Evolutionary conservation across 2,888 invertebrate genomes (phyloP).

Genomic region (Lasioglossum calceatum): DNA sequence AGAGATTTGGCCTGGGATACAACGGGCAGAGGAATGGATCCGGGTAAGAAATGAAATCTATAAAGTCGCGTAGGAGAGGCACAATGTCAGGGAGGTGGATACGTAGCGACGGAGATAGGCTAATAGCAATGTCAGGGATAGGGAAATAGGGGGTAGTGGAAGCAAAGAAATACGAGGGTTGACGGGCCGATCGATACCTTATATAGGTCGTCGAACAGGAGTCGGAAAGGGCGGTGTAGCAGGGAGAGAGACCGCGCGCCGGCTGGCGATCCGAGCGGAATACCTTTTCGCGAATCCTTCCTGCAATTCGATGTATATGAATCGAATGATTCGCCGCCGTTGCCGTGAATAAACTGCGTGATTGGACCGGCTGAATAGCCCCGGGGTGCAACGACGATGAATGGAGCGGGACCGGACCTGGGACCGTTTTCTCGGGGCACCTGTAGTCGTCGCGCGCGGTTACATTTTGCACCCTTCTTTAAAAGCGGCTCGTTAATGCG

Average conservation of each 20-base stretch:
- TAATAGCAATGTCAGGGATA: slow-evolving; percentile 62
- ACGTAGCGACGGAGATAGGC: slow-evolving; percentile 50
- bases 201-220: slow-evolving; percentile 47
- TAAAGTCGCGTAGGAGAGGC: slow-evolving; percentile 44
- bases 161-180: slow-evolving; percentile 61
- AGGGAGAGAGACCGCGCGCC: not conserved
- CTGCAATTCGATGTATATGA: slow-evolving; percentile 25
- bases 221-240: not conserved
- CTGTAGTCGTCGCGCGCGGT: not conserved
- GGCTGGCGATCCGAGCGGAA: slow-evolving; percentile 37
- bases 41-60: slow-evolving; percentile 57
- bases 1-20: slow-evolving; percentile 44
- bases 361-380: slow-evolving; percentile 31
- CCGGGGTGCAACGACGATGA: not conserved
- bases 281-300: slow-evolving; percentile 32
- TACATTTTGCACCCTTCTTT: not conserved
- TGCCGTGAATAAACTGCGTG: slow-evolving; percentile 21
- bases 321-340: slow-evolving; percentile 27
- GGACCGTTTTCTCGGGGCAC: not conserved
- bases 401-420: not conserved
- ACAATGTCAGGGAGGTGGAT: slow-evolving; percentile 38
- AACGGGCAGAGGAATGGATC: slow-evolving; percentile 27
- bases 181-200: slow-evolving; percentile 56
- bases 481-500: not conserved
- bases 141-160: slow-evolving; percentile 43